Percentiles rank a stretch among this genome's conserved stretches.
Evolutionary conservation across 2,888 invertebrate species (phyloP).

Genomic region (Cephus rjabovi): DNA sequence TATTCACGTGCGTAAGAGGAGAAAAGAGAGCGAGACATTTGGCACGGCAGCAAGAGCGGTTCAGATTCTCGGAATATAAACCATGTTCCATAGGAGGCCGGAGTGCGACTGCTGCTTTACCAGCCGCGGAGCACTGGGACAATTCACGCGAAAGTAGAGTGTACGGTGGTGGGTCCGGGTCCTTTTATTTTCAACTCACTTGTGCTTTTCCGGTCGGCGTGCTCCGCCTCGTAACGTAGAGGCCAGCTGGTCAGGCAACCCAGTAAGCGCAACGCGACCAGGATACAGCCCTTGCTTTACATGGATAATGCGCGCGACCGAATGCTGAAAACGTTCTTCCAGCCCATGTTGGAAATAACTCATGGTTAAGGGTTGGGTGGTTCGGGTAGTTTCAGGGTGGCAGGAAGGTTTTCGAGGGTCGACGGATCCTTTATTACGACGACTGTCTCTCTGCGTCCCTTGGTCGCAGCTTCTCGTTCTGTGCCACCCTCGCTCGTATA

Average conservation of each 20-base stretch:
- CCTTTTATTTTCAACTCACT: slow-evolving; percentile 28
- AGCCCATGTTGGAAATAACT: slow-evolving; percentile 33
- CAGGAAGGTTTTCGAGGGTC: slow-evolving; percentile 43
- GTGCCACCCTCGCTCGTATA: not conserved
- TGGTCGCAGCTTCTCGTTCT: not conserved
- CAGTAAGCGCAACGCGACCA: not conserved
- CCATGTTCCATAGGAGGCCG: not conserved
- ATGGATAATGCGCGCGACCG: slow-evolving; percentile 27
- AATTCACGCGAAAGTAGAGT: slow-evolving; percentile 11
- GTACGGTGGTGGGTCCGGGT: slow-evolving; percentile 4
- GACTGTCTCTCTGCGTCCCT: not conserved
- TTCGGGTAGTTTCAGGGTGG: slow-evolving; percentile 9
- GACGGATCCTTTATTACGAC: slow-evolving; percentile 51
- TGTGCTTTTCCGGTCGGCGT: slow-evolving; percentile 35
- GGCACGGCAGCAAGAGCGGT: not conserved
- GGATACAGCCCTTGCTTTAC: slow-evolving; percentile 15
- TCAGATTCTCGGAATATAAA: not conserved
- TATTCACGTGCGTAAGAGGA: not conserved
- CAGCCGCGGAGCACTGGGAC: slow-evolving; percentile 7
- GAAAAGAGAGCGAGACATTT: not conserved
- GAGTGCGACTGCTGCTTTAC: not conserved
- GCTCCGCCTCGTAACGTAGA: slow-evolving; percentile 29
- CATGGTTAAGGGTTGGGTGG: slow-evolving; percentile 16
- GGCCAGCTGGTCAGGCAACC: not conserved
- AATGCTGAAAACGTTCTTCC: slow-evolving; percentile 37